Evolutionary conservation across 2,797 vertebrate species (phyloP).

Genomic region (Macropus fuliginosus): DNA sequence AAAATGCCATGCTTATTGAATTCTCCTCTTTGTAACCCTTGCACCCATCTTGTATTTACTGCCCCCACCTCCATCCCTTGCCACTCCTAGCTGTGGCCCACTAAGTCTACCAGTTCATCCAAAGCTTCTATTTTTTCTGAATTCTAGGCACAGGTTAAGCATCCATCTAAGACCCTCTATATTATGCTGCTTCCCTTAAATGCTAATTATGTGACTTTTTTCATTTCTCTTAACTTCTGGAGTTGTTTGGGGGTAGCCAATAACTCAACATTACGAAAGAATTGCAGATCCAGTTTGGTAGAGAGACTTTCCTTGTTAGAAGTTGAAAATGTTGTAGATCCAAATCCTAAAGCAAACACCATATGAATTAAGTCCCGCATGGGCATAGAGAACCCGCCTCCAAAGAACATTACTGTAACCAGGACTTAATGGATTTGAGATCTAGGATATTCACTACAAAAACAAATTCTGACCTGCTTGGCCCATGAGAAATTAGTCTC

Average conservation of each 20-base stretch:
- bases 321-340: neutral
- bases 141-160: neutral
- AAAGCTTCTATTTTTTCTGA: neutral
- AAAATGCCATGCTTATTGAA: neutral
- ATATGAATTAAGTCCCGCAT: neutral
- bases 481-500: neutral
- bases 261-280: neutral
- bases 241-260: neutral
- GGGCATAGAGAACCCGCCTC: neutral
- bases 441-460: neutral
- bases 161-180: neutral
- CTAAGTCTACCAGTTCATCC: neutral
- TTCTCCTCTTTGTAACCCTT: neutral
- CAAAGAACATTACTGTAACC: neutral
- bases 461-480: neutral
- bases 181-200: neutral
- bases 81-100: neutral
- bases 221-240: neutral
- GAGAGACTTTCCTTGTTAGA: neutral
- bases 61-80: no score
- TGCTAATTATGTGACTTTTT: neutral
- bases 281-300: neutral
- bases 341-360: neutral
- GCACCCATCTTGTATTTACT: no score
- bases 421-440: neutral